Base-by-base conservation (phyloP, 2,797 vertebrate genomes). In the Urocyon cinereoargenteus region DNA sequence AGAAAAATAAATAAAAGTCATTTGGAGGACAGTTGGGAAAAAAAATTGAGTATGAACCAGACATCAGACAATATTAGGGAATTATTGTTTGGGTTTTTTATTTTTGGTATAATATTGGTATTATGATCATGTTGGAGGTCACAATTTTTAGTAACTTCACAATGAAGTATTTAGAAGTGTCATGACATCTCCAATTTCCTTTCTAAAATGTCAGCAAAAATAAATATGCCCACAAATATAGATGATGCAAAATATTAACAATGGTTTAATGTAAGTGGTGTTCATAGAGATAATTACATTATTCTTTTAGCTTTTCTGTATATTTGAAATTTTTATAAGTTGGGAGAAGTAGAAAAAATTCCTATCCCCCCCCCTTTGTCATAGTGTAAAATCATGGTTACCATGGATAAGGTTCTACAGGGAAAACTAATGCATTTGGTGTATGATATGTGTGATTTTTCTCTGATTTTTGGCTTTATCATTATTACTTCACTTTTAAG, bases 191-290 rank as follows among this genome's bases (percentile, higher is more conserved):
- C 34, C 61, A 81, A 22, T 36, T 75, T 68, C 22, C 19, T 83
- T 82, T 70, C 68, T 59, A 90, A 70, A 72, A 78, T 45, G 34
- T 77, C 45, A 75, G 34, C 73, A 89, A 82, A 95, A 93, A 59
- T 77, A 92, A 55, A 83, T 34, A 64, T 14, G 21, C 12, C 75
- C 51, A 34, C 72, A 77, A 62, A 68, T 18, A 59, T 3, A 72
- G 31, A 73, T n/a, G 55, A 91, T 28, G 26, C 14, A 70, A 83
- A 85, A 31, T 18, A 90, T 49, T 45, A 83, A 78, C 22, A 55
- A 40, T 3, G 9, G 12, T 26, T 90, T 36, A 28, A 45, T 14
- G 3, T 72, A 92, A 90, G 73, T 31, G 11, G 16, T 72, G 2
- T 45, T 15, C 49, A 72, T 72, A 53, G 2, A 40, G 55, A 64